These are phyloP conservation scores for Cerceris rybyensis DNA, from an alignment of 2,888 invertebrate species.

Conservation along the genomic window DNA sequence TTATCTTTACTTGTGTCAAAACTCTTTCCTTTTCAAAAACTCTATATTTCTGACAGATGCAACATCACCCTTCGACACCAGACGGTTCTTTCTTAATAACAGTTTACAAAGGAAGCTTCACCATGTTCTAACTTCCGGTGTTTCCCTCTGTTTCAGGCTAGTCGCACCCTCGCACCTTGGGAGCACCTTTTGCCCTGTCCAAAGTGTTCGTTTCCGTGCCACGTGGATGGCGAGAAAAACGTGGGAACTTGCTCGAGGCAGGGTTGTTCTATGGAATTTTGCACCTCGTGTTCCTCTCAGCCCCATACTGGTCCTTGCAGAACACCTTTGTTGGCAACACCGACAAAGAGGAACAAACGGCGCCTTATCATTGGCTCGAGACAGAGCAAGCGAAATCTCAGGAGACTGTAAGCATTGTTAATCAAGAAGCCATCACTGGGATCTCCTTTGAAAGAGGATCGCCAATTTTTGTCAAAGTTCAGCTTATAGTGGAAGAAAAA, in stretches of 20 bases:
- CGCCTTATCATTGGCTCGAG: constrained; percentile 75
- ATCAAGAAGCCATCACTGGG: neutral
- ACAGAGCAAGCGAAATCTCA: constrained; percentile 78
- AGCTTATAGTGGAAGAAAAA: too few species aligned
- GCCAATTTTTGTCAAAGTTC: too few species aligned
- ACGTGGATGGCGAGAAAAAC: constrained; percentile 76
- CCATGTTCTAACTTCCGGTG: too few species aligned
- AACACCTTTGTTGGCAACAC: constrained; percentile 78
- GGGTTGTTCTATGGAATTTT: constrained; percentile 78
- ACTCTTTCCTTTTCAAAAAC: too few species aligned
- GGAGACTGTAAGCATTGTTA: constrained; percentile 70
- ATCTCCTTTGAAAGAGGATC: neutral
- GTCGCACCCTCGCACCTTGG: constrained; percentile 76
- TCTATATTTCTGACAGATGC: too few species aligned
- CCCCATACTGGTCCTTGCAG: constrained; percentile 77
- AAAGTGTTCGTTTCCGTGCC: constrained; percentile 78
- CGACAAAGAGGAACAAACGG: constrained; percentile 77
- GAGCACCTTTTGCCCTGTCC: constrained; percentile 78
- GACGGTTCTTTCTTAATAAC: too few species aligned
- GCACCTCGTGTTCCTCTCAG: constrained; percentile 76
- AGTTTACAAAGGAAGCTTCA: too few species aligned
- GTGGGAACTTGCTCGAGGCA: constrained; percentile 78
- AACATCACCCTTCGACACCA: too few species aligned
- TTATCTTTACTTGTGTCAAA: too few species aligned
- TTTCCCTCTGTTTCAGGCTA: constrained; percentile 72